These are phyloP conservation scores for Emys orbicularis DNA, from an alignment of 2,797 vertebrate genomes.

Conservation along the genomic window DNA sequence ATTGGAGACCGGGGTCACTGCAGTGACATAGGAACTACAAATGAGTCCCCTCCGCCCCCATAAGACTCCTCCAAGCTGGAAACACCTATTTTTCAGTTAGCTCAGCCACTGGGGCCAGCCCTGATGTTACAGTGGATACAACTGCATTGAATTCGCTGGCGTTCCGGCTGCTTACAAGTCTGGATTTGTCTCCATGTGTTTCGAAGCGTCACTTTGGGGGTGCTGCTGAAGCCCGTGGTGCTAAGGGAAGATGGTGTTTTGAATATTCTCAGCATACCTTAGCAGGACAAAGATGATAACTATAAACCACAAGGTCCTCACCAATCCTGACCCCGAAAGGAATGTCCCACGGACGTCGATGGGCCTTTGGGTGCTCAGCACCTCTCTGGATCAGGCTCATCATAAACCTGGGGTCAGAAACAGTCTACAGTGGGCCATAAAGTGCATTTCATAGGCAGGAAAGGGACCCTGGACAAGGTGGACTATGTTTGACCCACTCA, in stretches of 20 bases:
- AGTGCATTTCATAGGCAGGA: slow-evolving; percentile 27
- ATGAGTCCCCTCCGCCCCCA: not conserved
- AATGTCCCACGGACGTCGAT: not conserved
- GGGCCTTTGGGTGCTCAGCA: not conserved
- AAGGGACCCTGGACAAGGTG: not conserved
- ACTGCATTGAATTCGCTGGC: not conserved
- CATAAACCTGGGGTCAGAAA: not conserved
- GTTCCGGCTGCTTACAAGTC: not conserved
- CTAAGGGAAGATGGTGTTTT: not conserved
- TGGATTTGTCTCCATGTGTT: rapidly evolving
- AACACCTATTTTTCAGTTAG: not conserved
- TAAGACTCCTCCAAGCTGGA: not conserved
- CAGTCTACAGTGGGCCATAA: slow-evolving; percentile 36
- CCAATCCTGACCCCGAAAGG: not conserved
- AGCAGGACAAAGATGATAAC: not conserved
- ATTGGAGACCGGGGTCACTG: not conserved
- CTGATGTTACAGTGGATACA: rapidly evolving
- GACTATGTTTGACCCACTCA: rapidly evolving
- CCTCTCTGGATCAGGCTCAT: not conserved
- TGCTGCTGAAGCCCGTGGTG: not conserved
- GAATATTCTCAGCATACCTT: not conserved
- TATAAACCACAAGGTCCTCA: rapidly evolving
- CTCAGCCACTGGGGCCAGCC: not conserved
- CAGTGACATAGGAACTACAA: not conserved
- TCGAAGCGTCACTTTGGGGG: not conserved